Evolutionary conservation across 2,888 invertebrate genomes (phyloP).

Genomic region (Phania funesta): DNA sequence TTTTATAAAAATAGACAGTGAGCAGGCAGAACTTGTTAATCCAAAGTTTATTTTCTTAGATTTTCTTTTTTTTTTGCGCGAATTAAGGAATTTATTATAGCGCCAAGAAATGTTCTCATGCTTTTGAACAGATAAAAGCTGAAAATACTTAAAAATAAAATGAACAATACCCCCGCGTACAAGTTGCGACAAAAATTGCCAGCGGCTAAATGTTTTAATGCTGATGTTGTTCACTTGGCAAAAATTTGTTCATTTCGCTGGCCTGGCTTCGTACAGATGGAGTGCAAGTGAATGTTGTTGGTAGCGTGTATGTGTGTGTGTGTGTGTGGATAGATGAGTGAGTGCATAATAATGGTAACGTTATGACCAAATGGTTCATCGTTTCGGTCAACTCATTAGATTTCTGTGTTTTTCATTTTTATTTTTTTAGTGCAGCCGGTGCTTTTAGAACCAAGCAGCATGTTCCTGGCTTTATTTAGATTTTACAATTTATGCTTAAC

Average conservation of each 20-base stretch:
- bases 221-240: constrained; percentile 63
- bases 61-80: background rate
- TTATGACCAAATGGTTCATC: constrained; percentile 57
- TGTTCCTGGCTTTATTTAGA: constrained; percentile 42
- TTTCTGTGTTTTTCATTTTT: constrained; percentile 18
- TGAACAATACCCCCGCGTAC: constrained; percentile 62
- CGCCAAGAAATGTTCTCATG: constrained; percentile 80
- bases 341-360: constrained; percentile 64
- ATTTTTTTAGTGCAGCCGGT: constrained; percentile 49
- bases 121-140: constrained; percentile 70
- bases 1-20: too few relatives aligned
- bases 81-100: constrained; percentile 70
- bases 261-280: constrained; percentile 9
- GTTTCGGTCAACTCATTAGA: constrained; percentile 61
- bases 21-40: too few relatives aligned
- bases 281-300: constrained; percentile 8
- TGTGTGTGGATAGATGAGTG: constrained; percentile 62
- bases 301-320: constrained; percentile 7
- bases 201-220: constrained; percentile 67
- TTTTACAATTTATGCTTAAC: constrained; percentile 62
- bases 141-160: constrained; percentile 70
- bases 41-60: background rate
- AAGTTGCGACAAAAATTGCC: constrained; percentile 72
- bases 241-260: constrained; percentile 21
- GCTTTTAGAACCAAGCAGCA: constrained; percentile 57